Conservation (phyloP, 2,113 vertebrate genomes). For the Grammomys dolichurus region DNA sequence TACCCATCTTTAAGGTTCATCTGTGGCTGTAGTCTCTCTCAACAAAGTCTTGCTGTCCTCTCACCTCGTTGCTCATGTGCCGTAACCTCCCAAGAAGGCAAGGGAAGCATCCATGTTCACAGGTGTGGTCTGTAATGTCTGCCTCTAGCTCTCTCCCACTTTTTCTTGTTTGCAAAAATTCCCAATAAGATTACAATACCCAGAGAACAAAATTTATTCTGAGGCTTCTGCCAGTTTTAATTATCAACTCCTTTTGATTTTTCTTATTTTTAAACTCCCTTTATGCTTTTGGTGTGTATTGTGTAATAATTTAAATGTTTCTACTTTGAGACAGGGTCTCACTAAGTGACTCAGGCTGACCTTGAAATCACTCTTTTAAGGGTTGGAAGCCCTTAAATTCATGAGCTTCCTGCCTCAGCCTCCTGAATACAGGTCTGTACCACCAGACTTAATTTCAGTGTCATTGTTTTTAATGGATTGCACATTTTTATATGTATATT, state of each 20-base stretch:
- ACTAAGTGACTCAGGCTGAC: not conserved
- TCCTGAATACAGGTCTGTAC: not conserved
- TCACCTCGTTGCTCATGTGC: not conserved
- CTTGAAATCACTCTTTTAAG: not conserved
- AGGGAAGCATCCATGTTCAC: not conserved
- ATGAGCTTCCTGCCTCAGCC: not conserved
- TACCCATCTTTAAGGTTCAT: not conserved
- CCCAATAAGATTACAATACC: not conserved
- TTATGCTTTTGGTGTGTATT: slow-evolving; percentile 21
- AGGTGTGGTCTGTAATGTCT: not conserved
- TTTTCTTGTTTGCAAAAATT: slow-evolving; percentile 21
- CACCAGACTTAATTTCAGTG: not conserved
- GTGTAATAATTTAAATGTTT: not conserved
- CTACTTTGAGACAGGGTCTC: not conserved
- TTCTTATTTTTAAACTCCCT: not conserved
- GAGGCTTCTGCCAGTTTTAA: slow-evolving; percentile 2
- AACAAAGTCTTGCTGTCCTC: not conserved
- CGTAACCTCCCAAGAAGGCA: not conserved
- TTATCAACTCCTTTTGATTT: not conserved
- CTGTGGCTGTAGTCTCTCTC: not conserved
- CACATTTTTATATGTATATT: not conserved
- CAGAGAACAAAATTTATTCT: slow-evolving; percentile 35
- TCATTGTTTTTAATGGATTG: not conserved
- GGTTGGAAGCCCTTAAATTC: not conserved
- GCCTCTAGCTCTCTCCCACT: not conserved